These are phyloP conservation scores for Dryomyza anilis DNA, from an alignment of 2,888 invertebrate species.

Conservation along the genomic window DNA sequence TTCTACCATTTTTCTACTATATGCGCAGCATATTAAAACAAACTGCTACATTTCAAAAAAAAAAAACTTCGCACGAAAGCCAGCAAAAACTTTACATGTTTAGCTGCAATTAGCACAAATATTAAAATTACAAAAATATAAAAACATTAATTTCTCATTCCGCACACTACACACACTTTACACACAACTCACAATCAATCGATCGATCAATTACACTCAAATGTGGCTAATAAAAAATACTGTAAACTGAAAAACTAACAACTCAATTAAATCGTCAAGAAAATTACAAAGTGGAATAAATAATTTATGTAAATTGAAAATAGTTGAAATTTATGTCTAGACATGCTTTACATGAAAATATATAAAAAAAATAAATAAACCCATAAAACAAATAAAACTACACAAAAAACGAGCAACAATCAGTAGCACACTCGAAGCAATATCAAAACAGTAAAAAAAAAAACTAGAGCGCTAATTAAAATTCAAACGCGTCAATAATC, in stretches of 20 bases:
- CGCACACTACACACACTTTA: too few relatives aligned
- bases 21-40: too few relatives aligned
- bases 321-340: slow-evolving; percentile 15
- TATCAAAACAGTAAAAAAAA: neutral
- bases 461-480: slow-evolving; percentile 33
- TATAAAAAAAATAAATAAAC: neutral
- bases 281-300: neutral
- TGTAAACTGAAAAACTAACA: neutral
- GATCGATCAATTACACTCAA: slow-evolving; percentile 4
- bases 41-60: too few relatives aligned
- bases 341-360: slow-evolving; percentile 2
- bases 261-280: slow-evolving; percentile 16
- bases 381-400: neutral
- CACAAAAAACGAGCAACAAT: neutral
- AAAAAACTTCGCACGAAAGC: too few relatives aligned
- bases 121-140: too few relatives aligned
- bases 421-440: neutral
- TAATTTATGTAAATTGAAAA: slow-evolving; percentile 19
- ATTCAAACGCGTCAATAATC: slow-evolving; percentile 35
- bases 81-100: too few relatives aligned
- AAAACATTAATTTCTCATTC: slow-evolving; percentile 10
- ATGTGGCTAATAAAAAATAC: neutral
- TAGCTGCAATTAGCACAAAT: too few relatives aligned
- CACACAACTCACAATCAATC: too few relatives aligned
- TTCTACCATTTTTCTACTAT: too few relatives aligned